These are phyloP conservation scores for Camelus bactrianus DNA, from an alignment of 2,113 vertebrate genomes.

Conservation along the genomic window DNA sequence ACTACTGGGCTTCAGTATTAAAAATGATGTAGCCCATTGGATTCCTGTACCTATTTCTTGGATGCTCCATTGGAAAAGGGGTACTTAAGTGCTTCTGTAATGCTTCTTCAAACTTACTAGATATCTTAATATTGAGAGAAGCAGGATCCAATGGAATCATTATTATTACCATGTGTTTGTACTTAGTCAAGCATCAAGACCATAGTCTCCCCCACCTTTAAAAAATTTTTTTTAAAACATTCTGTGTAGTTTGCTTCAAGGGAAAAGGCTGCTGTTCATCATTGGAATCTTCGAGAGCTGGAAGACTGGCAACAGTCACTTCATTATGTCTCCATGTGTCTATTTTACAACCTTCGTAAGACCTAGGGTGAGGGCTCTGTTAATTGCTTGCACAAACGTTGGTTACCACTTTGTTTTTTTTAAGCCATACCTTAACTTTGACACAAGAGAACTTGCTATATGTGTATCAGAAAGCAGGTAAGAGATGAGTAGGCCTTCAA, in stretches of 20 bases:
- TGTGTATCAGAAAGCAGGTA: neutral
- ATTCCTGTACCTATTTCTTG: neutral
- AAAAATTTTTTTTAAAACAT: neutral
- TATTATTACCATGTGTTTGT: neutral
- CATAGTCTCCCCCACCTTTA: neutral
- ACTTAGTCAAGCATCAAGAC: neutral
- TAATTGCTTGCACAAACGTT: neutral
- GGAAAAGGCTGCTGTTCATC: neutral
- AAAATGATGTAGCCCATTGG: neutral
- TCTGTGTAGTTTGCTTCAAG: neutral
- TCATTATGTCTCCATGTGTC: neutral
- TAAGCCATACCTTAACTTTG: neutral
- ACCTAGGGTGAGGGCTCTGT: neutral
- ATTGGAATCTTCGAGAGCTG: neutral
- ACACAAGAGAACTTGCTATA: neutral
- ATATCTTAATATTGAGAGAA: neutral
- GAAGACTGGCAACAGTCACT: neutral
- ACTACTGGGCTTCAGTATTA: neutral
- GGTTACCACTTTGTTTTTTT: slow-evolving; percentile 1
- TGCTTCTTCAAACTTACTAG: slow-evolving; percentile 32
- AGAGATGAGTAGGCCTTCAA: neutral
- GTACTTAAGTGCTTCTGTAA: neutral
- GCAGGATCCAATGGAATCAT: neutral
- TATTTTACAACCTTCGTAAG: slow-evolving; percentile 7
- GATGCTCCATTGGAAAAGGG: neutral